Evolutionary conservation across 2,113 vertebrate species (phyloP).

Genomic region (Eurypyga helias): DNA sequence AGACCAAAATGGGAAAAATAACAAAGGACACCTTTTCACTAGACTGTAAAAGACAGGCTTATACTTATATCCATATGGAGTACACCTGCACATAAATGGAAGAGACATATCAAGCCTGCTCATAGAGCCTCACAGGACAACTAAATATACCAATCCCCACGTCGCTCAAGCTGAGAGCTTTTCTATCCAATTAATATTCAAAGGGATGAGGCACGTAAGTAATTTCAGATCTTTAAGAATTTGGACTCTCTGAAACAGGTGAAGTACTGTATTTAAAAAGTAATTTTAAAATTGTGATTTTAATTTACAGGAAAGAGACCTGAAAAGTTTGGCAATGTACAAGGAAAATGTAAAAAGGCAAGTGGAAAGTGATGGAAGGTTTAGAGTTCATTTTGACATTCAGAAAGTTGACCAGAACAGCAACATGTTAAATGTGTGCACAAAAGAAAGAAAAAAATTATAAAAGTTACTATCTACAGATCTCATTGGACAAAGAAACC

Average conservation of each 20-base stretch:
- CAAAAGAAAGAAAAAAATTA: not conserved
- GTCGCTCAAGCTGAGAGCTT: not conserved
- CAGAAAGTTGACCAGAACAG: not conserved
- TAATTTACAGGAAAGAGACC: not conserved
- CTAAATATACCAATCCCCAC: not conserved
- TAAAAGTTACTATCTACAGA: not conserved
- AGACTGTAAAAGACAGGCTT: not conserved
- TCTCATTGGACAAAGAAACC: not conserved
- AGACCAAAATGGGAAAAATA: not conserved
- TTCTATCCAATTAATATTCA: not conserved
- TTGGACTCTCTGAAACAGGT: not conserved
- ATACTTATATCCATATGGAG: not conserved
- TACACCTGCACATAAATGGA: not conserved
- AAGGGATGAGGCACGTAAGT: not conserved
- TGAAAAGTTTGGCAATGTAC: not conserved
- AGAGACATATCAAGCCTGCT: not conserved
- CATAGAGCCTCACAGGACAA: not conserved
- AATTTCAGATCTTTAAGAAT: not conserved
- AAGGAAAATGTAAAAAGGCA: not conserved
- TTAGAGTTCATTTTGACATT: not conserved
- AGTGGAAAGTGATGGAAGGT: not conserved
- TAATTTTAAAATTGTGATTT: not conserved
- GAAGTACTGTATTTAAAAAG: not conserved
- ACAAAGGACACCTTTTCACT: not conserved
- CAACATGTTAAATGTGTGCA: not conserved